These are phyloP conservation scores for Mimumesa dahlbomi DNA, from an alignment of 2,888 invertebrate species.

Conservation along the genomic window DNA sequence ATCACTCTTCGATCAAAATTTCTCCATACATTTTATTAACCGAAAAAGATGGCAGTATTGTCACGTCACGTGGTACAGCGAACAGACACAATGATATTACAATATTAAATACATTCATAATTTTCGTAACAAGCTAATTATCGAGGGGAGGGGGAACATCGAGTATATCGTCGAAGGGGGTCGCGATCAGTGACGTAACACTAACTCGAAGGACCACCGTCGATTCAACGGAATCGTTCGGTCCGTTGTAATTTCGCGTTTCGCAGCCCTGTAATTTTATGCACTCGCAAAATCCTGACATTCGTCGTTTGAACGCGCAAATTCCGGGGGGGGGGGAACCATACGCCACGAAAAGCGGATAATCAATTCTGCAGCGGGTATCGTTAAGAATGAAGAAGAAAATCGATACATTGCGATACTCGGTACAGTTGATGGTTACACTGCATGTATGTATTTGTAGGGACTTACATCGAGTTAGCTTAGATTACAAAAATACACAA, in stretches of 20 bases:
- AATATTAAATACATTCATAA: constrained; percentile 40
- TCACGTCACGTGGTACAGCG: constrained; percentile 69
- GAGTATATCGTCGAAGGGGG: constrained; percentile 14
- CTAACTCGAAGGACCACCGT: neutral
- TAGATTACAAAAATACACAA: constrained; percentile 73
- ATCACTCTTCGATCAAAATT: neutral
- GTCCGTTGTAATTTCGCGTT: neutral
- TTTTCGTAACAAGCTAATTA: constrained; percentile 35
- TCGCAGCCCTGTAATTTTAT: no score
- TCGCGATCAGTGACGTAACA: neutral
- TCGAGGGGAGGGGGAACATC: constrained; percentile 18
- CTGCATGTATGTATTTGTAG: constrained; percentile 36
- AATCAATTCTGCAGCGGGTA: no score
- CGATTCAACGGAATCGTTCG: neutral
- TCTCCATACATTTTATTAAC: constrained; percentile 40
- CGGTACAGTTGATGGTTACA: constrained; percentile 38
- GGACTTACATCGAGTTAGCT: constrained; percentile 65
- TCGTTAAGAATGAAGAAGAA: constrained; percentile 30
- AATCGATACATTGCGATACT: constrained; percentile 30
- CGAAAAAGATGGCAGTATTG: constrained; percentile 71
- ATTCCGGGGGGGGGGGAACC: no score
- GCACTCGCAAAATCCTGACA: no score
- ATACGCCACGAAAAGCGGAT: no score
- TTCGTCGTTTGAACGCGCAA: no score
- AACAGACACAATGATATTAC: constrained; percentile 49